phyloP scores from a whole-genome alignment of 2,888 invertebrate genomes.

The Macrophya annulata region DNA sequence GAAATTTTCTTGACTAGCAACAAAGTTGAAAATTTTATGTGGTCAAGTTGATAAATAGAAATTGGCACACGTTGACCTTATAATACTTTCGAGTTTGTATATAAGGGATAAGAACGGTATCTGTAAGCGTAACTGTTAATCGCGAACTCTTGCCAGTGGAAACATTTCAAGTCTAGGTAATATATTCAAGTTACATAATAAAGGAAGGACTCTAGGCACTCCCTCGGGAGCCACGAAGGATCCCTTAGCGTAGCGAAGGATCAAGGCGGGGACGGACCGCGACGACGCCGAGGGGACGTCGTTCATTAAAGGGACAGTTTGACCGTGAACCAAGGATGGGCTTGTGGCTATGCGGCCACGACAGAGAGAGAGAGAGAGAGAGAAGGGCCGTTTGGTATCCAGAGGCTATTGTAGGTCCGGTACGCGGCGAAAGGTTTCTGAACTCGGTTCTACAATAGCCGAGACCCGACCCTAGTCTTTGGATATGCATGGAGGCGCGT shows the following conservation, averaged over 20 bases:
- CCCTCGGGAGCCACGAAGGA: conserved; percentile 37
- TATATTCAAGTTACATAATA: conserved; percentile 55
- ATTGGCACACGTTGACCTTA: neutral
- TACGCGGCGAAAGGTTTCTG: conserved; percentile 63
- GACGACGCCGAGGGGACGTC: conserved; percentile 43
- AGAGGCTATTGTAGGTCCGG: conserved; percentile 53
- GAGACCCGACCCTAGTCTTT: conserved; percentile 30
- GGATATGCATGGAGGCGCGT: conserved; percentile 51
- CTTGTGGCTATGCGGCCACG: conserved; percentile 32
- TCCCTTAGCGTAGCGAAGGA: conserved; percentile 42
- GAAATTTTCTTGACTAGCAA: too few relatives aligned
- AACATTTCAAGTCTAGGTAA: conserved; percentile 19
- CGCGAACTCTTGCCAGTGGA: neutral
- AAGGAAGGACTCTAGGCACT: conserved; percentile 51
- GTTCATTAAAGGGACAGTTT: conserved; percentile 70
- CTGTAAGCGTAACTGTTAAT: neutral
- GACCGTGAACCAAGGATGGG: conserved; percentile 64
- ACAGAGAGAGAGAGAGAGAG: conserved; percentile 59
- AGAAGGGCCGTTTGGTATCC: conserved; percentile 45
- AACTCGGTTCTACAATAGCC: conserved; percentile 59
- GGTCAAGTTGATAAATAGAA: neutral
- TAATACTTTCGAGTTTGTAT: neutral
- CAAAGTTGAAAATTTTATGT: neutral
- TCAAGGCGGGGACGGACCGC: conserved; percentile 52
- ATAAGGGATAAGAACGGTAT: neutral